Evolutionary conservation across 2,888 invertebrate species (phyloP).

Genomic region (Deilephila elpenor): DNA sequence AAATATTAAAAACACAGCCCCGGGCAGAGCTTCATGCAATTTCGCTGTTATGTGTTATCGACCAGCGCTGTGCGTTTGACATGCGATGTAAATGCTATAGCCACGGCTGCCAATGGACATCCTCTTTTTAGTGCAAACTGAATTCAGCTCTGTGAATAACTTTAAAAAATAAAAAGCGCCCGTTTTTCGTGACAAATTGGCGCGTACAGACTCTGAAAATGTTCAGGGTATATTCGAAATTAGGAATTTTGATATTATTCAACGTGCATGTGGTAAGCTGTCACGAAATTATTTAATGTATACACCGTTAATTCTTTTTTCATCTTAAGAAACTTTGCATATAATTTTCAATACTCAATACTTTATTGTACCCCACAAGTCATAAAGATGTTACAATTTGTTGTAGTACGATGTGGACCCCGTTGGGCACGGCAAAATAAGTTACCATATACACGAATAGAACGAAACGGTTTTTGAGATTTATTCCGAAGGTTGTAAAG

Average conservation of each 20-base stretch:
- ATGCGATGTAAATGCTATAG: constrained; percentile 19
- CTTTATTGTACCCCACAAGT: too few species aligned
- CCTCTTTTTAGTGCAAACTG: background rate
- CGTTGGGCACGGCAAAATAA: too few species aligned
- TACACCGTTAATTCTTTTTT: background rate
- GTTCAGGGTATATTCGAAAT: background rate
- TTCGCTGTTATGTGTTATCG: constrained; percentile 27
- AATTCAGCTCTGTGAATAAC: constrained; percentile 3
- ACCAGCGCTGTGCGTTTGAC: constrained; percentile 35
- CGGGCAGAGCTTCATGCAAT: constrained; percentile 10
- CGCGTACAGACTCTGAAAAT: background rate
- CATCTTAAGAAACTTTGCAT: too few species aligned
- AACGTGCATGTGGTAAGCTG: background rate
- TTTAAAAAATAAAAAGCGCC: background rate
- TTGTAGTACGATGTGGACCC: too few species aligned
- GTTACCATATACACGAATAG: too few species aligned
- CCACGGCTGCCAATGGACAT: background rate
- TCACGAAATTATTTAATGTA: background rate
- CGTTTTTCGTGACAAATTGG: background rate
- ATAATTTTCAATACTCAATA: too few species aligned
- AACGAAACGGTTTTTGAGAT: background rate
- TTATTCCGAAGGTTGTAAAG: background rate
- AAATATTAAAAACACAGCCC: constrained; percentile 1
- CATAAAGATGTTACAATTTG: too few species aligned
- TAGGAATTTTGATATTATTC: background rate